phyloP scores from a whole-genome alignment of 35 echinoderm and acorn worm genomes.

The Diadema setosum region DNA sequence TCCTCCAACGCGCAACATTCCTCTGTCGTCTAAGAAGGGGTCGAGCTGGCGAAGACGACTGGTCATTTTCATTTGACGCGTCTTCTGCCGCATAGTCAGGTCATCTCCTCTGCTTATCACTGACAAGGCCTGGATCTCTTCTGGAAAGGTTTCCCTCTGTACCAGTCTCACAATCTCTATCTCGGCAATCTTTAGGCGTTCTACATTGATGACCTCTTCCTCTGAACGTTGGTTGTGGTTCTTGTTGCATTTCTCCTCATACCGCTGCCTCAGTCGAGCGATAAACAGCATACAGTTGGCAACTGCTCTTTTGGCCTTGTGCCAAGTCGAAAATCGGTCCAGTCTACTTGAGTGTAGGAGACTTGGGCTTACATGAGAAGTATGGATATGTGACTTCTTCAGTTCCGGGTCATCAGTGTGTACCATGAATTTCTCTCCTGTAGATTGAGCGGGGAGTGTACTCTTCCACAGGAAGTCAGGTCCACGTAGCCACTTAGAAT shows the following conservation, averaged over 20 bases:
- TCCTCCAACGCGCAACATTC: slow-evolving; percentile 70
- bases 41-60: slow-evolving; percentile 40
- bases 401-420: neutral
- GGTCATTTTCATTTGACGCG: neutral
- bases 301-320: slow-evolving; percentile 29
- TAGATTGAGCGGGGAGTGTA: neutral
- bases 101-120: neutral
- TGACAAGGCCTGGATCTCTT: slow-evolving; percentile 1
- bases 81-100: neutral
- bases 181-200: slow-evolving; percentile 15
- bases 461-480: slow-evolving; percentile 19
- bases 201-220: neutral
- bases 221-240: neutral
- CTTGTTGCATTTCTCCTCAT: neutral
- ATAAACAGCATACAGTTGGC: neutral
- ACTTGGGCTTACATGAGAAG: neutral
- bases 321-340: slow-evolving; percentile 39
- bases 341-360: neutral
- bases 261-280: neutral
- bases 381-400: neutral
- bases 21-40: slow-evolving; percentile 57
- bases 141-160: slow-evolving; percentile 20
- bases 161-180: neutral
- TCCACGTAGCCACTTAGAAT: slow-evolving; percentile 36
- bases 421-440: neutral